phyloP scores from a whole-genome alignment of 2,797 vertebrate species.

The Euthynnus affinis region DNA sequence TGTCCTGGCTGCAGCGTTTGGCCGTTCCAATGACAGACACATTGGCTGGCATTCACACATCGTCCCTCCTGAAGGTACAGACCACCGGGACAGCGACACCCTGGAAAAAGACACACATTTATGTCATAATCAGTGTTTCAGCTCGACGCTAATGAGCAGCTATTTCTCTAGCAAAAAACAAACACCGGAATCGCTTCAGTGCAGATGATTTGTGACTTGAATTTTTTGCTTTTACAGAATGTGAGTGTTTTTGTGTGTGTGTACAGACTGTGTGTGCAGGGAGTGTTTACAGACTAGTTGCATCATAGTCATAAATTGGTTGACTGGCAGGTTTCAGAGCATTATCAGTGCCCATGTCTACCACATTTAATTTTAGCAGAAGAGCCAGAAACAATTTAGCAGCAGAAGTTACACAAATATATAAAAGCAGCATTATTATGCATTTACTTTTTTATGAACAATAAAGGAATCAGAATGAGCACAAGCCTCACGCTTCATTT shows the following conservation, averaged over 20 bases:
- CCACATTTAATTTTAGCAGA: too few species aligned
- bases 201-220: not conserved
- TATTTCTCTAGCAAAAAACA: not conserved
- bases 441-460: not conserved
- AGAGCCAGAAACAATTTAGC: not conserved
- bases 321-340: not conserved
- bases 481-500: not conserved
- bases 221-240: not conserved
- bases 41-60: constrained; percentile 88
- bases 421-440: not conserved
- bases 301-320: not conserved
- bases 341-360: not conserved
- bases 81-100: constrained; percentile 88
- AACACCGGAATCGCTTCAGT: not conserved
- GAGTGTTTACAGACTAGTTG: not conserved
- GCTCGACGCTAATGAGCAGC: not conserved
- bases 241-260: not conserved
- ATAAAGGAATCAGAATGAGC: not conserved
- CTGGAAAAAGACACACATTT: constrained; percentile 66
- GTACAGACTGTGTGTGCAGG: too few species aligned
- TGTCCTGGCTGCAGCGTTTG: constrained; percentile 80
- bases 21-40: constrained; percentile 84
- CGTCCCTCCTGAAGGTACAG: constrained; percentile 84
- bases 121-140: constrained; percentile 9
- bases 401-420: not conserved